Evolutionary conservation across 64 coral and sea anemone species (phyloP), one percentile per base, ranked within the genome.

Genomic region (Platygyra sinensis): DNA sequence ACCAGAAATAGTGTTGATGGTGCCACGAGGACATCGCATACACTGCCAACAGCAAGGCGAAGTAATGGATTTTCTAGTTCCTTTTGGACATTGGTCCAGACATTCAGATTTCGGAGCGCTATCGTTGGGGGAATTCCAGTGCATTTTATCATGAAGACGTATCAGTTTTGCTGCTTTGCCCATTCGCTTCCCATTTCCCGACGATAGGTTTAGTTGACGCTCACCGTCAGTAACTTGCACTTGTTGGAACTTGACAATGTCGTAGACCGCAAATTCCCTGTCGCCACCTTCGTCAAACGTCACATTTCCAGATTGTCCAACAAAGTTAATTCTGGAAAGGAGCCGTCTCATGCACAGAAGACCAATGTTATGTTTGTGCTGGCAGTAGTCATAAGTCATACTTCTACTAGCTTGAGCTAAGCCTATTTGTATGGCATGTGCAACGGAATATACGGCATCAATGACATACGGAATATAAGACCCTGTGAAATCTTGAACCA

Each of bases 41-140:
- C 94, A 96, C 33, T 96, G 32, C 94, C 94, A 96, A 46, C 94
- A 96, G 18, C 94, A 96, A 15, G 59, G 67, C 8, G 57, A 29
- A 0, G 86, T 83, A 29, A 25, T 27, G 5, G 85, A 89, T 61
- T 87, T 65, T 52, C 83, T 86, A 15, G 79, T 86, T 51, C 94
- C 94, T 25, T 89, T 28, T 36, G 80, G 84, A 30, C 94, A 96
- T 24, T 86, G 62, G 18, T 90, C 57, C 30, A 73, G 78, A 49
- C 94, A 96, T 24, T 86, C 73, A 30, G 94, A 96, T 52, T 38
- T 55, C 1, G 81, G 81, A 85, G 86, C 79, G 86, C 80, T 9
- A 59, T 60, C 33, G 32, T n/a, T 49, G 2, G 33, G 3, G 29
- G 57, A 18, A 22, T 74, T 83, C 24, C 60, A 91, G 52, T 63